phyloP scores from a whole-genome alignment of 1,140 invertebrate genomes.

The Pseudomyrmex cubaensis region DNA sequence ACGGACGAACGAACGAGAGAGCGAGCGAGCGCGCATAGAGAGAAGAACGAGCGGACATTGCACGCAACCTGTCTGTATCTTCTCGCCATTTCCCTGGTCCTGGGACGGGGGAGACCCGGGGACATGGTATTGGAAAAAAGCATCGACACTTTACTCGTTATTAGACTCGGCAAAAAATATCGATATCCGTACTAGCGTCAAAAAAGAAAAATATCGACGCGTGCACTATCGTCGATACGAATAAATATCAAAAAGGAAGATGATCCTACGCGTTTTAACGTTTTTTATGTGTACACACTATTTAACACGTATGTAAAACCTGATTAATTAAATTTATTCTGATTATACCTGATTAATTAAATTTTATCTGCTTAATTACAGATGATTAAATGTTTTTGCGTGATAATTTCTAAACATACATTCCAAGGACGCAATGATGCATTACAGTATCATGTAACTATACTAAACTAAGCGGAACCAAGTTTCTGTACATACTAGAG shows the following conservation, averaged over 20 bases:
- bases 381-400: not conserved
- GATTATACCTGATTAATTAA: too few relatives aligned
- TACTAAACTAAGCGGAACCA: not conserved
- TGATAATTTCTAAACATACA: not conserved
- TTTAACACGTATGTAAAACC: not conserved
- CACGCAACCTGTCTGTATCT: conserved; percentile 59
- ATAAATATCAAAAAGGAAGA: conserved; percentile 7
- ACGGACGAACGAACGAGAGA: conserved; percentile 34
- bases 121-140: conserved; percentile 48
- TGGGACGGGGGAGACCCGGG: conserved; percentile 27
- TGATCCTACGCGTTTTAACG: not conserved
- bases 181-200: conserved; percentile 35
- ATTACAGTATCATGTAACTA: not conserved
- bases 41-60: conserved; percentile 31
- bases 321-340: too few relatives aligned
- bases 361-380: not conserved
- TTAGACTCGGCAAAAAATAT: conserved; percentile 54
- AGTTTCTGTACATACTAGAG: not conserved
- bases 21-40: conserved; percentile 52
- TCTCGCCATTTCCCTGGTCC: conserved; percentile 44
- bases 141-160: conserved; percentile 60
- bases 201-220: conserved; percentile 40
- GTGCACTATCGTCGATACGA: conserved; percentile 8
- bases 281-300: not conserved
- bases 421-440: not conserved